Base-by-base conservation (phyloP, 2,888 invertebrate species). In the Carpatolechia fugitivella region DNA sequence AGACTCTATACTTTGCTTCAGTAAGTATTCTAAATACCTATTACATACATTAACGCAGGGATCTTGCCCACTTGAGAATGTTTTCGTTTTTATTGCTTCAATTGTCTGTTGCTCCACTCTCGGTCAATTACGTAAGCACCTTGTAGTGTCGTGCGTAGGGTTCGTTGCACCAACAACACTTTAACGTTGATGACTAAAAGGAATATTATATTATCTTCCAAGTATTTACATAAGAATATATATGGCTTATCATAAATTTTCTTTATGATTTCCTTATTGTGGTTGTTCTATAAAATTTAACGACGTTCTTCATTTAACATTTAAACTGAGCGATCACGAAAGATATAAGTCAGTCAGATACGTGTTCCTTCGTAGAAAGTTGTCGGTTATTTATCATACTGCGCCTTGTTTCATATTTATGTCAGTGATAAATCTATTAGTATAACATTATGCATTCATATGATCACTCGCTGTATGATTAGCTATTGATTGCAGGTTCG, bases 71-170 rank as follows among this genome's bases (percentile, higher is more conserved):
- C 78, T 82, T 79, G 76, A 74, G 69, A 74, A 71, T 76, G 77
- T 79, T 85, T 82, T 78, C 77, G 72, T 79, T 77, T 84, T 81
- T 80, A 85, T 87, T 82, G 80, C 76, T 67, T 80, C 85, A 83
- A 88, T 85, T 85, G 84, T 81, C 76, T 78, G 79, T 83, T 82
- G 80, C 80, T 79, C 79, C 78, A 82, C 78, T 75, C 73, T 71
- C 65, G 68, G 74, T 65, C 63, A 65, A 67, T 82, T 80, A 78
- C 83, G 81, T 83, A 81, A 82, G 72, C 78, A 72, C 64, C 74
- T 76, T 73, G 72, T 80, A 76, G 78, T 78, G 74, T 73, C 67
- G 70, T 73, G 69, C 72, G 73, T 70, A 63, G 73, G 76, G 83
- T 83, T 82, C 81, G 75, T 74, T 78, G 82, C 73, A 74, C 83